Conservation (phyloP, 2,113 vertebrate genomes). For the Cercopithecus mona region DNA sequence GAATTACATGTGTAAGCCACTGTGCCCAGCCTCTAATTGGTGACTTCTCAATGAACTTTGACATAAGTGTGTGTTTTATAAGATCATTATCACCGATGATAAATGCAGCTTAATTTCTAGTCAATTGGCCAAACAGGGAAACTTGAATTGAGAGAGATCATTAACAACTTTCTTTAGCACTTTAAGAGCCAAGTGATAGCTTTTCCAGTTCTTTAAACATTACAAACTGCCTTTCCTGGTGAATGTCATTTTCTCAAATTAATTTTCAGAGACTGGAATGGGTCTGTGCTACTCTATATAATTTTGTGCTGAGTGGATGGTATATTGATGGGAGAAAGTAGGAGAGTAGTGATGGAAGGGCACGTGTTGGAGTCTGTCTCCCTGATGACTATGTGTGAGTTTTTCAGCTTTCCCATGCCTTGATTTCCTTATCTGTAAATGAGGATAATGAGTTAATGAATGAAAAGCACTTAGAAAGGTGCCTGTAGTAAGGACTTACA, state of each 20-base stretch:
- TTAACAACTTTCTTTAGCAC: background rate
- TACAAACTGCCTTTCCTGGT: background rate
- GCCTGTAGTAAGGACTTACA: background rate
- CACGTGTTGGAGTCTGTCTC: background rate
- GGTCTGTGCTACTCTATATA: background rate
- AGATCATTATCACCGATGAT: background rate
- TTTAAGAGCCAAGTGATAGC: background rate
- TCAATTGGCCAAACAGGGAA: background rate
- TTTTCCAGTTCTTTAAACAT: background rate
- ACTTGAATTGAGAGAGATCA: background rate
- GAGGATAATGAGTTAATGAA: background rate
- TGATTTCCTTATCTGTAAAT: background rate
- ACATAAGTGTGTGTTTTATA: constrained; percentile 6
- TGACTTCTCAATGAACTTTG: background rate
- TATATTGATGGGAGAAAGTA: background rate
- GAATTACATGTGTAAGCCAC: too few relatives aligned
- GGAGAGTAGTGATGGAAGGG: background rate
- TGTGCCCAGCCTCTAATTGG: background rate
- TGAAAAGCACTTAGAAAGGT: background rate
- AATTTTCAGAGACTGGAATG: background rate
- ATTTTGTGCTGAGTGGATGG: background rate
- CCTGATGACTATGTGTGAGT: background rate
- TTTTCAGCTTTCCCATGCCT: background rate
- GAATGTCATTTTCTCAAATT: background rate
- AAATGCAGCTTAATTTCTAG: background rate